Evolutionary conservation across 2,113 vertebrate genomes (phyloP).

Genomic region (Gnathonemus echidnorhynchus): DNA sequence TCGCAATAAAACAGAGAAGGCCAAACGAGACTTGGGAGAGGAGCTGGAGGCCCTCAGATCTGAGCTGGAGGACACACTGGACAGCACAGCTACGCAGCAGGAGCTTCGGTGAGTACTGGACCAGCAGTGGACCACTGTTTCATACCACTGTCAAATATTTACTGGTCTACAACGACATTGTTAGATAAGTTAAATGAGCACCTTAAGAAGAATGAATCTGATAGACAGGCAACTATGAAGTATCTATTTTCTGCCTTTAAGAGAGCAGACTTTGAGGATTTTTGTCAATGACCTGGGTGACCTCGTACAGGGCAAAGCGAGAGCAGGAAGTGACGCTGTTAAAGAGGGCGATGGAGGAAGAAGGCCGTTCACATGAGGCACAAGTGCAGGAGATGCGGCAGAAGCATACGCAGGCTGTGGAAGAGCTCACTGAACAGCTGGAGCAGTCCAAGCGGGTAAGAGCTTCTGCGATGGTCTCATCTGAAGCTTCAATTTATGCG

Average conservation of each 20-base stretch:
- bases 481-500: neutral
- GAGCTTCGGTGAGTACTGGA: constrained; percentile 66
- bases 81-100: constrained; percentile 80
- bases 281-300: neutral
- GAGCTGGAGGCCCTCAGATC: constrained; percentile 84
- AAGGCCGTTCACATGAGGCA: constrained; percentile 71
- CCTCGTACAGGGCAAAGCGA: constrained; percentile 68
- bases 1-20: constrained; percentile 80
- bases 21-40: constrained; percentile 77
- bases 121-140: neutral
- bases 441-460: constrained; percentile 78
- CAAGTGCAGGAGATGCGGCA: constrained; percentile 85
- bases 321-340: constrained; percentile 79
- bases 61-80: constrained; percentile 80
- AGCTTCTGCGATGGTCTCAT: neutral
- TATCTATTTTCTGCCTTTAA: neutral
- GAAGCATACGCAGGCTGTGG: constrained; percentile 75
- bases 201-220: neutral
- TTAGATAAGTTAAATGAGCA: neutral
- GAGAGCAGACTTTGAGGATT: neutral
- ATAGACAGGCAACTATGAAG: neutral
- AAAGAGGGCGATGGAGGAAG: constrained; percentile 76
- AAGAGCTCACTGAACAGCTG: constrained; percentile 77
- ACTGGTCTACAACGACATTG: neutral
- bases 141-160: neutral